phyloP scores from a whole-genome alignment of 2,113 vertebrate species.

The Ceuthmochares aereus region DNA sequence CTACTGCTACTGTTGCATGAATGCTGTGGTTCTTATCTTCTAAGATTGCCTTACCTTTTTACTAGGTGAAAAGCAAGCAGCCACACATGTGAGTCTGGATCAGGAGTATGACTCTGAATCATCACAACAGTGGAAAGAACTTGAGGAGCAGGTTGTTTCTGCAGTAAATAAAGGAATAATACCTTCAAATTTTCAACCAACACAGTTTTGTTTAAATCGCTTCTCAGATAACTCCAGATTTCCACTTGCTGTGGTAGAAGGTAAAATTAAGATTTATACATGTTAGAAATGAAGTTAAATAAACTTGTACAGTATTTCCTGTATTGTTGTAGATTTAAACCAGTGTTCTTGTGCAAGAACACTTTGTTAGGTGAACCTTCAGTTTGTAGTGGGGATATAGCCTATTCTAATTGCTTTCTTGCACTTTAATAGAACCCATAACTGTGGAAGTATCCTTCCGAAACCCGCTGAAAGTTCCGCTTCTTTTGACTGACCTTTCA shows the following conservation, averaged over 20 bases:
- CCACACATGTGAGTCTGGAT: conserved; percentile 93
- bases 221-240: conserved; percentile 91
- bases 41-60: not conserved
- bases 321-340: not conserved
- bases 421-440: conserved; percentile 84
- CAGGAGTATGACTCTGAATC: conserved; percentile 92
- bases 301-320: not conserved
- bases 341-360: not conserved
- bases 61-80: conserved; percentile 95
- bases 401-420: not conserved
- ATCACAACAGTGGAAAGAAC: conserved; percentile 90
- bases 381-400: not conserved
- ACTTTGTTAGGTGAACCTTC: not conserved
- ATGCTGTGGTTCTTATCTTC: accelerated
- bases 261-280: conserved; percentile 67
- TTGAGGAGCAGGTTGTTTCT: conserved; percentile 91
- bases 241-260: conserved; percentile 91
- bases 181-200: conserved; percentile 86
- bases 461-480: conserved; percentile 93
- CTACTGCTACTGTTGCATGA: not conserved
- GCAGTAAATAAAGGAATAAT: conserved; percentile 83
- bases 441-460: conserved; percentile 93
- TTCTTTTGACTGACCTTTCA: conserved; percentile 88
- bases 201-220: conserved; percentile 91
- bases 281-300: not conserved